These are phyloP conservation scores for Nothobranchius furzeri DNA, from an alignment of 2,113 vertebrate species.

Conservation along the genomic window DNA sequence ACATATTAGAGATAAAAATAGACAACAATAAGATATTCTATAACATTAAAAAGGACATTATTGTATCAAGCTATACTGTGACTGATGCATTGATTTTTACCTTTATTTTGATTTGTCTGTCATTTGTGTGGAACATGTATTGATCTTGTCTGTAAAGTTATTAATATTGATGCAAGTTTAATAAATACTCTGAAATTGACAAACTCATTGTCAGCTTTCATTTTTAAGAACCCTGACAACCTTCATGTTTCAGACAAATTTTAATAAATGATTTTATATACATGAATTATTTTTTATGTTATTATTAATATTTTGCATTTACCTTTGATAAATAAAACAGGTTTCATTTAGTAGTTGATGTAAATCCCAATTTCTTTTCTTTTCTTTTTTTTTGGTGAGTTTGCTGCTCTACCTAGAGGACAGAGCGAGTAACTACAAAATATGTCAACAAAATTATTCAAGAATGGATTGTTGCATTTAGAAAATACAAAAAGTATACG, in stretches of 20 bases:
- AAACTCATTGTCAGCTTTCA: conserved; percentile 11
- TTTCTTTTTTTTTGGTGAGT: background rate
- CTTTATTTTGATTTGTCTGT: conserved; percentile 31
- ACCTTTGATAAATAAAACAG: background rate
- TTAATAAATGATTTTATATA: too few species aligned
- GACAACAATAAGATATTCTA: conserved; percentile 9
- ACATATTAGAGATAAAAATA: conserved; percentile 2
- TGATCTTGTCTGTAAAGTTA: conserved; percentile 35
- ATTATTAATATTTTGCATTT: background rate
- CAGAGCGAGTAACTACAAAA: background rate
- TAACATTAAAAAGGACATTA: conserved; percentile 11
- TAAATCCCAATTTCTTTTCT: background rate
- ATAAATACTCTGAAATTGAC: conserved; percentile 21
- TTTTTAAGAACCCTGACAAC: background rate
- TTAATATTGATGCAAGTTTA: conserved; percentile 41
- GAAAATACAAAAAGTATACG: too few species aligned
- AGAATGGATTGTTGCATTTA: background rate
- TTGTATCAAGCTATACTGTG: conserved; percentile 27
- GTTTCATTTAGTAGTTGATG: background rate
- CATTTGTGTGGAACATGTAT: conserved; percentile 7
- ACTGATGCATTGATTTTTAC: background rate
- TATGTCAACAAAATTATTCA: background rate
- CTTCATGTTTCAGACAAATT: too few species aligned
- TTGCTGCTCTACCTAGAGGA: conserved; percentile 45
- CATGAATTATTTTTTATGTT: too few species aligned